A percentile compares a stretch with the other conserved stretches of the same genome.
Conservation (phyloP, 2,797 vertebrate species). For the Labroides dimidiatus region DNA sequence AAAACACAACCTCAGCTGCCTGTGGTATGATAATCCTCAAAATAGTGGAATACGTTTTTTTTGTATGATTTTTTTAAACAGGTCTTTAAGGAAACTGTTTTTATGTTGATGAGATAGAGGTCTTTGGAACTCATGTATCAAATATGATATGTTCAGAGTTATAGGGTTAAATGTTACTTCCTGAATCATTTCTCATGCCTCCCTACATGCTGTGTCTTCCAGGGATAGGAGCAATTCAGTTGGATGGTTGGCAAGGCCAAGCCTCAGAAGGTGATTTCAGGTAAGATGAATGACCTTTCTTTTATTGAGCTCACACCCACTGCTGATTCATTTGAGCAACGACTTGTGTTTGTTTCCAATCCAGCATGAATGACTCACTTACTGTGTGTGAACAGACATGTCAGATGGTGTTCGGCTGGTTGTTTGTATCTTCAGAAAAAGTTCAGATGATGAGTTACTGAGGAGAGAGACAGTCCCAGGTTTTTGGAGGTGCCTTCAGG, state of each 20-base stretch:
- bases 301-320: constrained; percentile 15
- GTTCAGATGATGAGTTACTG: constrained; percentile 15
- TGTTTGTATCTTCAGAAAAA: constrained; percentile 10
- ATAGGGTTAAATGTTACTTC: constrained; percentile 15
- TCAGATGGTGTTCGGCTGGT: not conserved
- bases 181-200: constrained; percentile 6
- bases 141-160: too few relatives aligned
- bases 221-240: constrained; percentile 44
- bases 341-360: constrained; percentile 20
- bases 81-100: too few relatives aligned
- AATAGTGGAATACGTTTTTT: too few relatives aligned
- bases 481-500: constrained; percentile 28
- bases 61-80: too few relatives aligned
- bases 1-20: too few relatives aligned
- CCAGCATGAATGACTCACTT: constrained; percentile 10
- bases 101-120: too few relatives aligned
- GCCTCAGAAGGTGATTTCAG: constrained; percentile 38
- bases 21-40: too few relatives aligned
- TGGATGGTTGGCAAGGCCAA: not conserved
- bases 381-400: constrained; percentile 15
- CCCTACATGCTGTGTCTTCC: constrained; percentile 33
- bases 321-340: constrained; percentile 44
- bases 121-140: too few relatives aligned
- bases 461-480: constrained; percentile 27
- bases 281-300: constrained; percentile 47